These are phyloP conservation scores for Volucella inanis DNA, from an alignment of 2,888 invertebrate species.

Conservation along the genomic window DNA sequence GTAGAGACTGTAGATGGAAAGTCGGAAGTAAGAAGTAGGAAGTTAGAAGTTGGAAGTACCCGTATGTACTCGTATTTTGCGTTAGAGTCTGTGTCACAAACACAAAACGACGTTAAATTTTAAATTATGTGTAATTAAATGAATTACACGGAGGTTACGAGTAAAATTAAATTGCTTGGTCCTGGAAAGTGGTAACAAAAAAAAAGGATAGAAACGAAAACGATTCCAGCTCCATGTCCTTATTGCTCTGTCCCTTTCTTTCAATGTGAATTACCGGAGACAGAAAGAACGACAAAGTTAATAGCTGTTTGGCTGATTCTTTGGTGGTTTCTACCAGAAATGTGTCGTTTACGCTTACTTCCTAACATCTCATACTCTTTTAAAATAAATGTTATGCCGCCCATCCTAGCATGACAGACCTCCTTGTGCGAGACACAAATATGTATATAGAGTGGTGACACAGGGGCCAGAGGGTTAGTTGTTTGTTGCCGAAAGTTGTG, in stretches of 20 bases:
- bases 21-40: too few species aligned
- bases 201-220: neutral
- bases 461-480: slow-evolving; percentile 9
- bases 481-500: slow-evolving; percentile 61
- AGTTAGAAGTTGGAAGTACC: neutral
- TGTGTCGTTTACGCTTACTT: slow-evolving; percentile 61
- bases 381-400: slow-evolving; percentile 28
- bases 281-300: slow-evolving; percentile 21
- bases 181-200: slow-evolving; percentile 27
- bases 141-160: slow-evolving; percentile 70
- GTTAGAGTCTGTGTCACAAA: slow-evolving; percentile 31
- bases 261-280: neutral
- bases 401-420: neutral
- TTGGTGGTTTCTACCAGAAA: slow-evolving; percentile 49
- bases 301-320: slow-evolving; percentile 47
- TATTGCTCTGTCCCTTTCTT: neutral
- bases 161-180: slow-evolving; percentile 63
- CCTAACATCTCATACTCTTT: neutral
- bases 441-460: too few species aligned
- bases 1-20: too few species aligned
- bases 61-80: slow-evolving; percentile 29
- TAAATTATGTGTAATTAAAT: slow-evolving; percentile 75
- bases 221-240: neutral
- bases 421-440: neutral
- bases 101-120: slow-evolving; percentile 70